These are phyloP conservation scores for Hirtodrosophila cameraria DNA, from an alignment of 2,888 invertebrate genomes.

Conservation along the genomic window DNA sequence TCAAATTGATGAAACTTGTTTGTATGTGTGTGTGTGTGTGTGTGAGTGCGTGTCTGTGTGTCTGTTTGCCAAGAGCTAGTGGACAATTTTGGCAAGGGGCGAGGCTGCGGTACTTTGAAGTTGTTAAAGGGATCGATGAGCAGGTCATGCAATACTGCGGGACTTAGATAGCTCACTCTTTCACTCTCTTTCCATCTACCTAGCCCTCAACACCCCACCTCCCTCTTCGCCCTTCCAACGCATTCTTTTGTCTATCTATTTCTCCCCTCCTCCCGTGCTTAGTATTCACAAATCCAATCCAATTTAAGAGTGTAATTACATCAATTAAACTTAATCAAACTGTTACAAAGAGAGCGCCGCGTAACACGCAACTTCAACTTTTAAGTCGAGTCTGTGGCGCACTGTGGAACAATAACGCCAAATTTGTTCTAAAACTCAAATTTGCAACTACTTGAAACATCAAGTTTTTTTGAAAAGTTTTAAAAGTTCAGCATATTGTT, in stretches of 20 bases:
- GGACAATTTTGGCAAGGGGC: slow-evolving; percentile 11
- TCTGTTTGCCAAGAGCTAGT: slow-evolving; percentile 22
- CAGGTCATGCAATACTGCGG: slow-evolving; percentile 26
- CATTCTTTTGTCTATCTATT: no score
- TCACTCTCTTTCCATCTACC: not conserved
- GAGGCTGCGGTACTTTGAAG: slow-evolving; percentile 56
- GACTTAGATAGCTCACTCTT: slow-evolving; percentile 19
- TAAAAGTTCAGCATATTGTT: no score
- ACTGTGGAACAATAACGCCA: slow-evolving; percentile 26
- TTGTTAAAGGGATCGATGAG: slow-evolving; percentile 69
- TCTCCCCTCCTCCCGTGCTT: slow-evolving; percentile 26
- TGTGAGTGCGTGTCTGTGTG: not conserved
- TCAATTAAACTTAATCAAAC: slow-evolving; percentile 81
- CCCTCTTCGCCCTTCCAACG: not conserved
- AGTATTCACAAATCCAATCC: slow-evolving; percentile 78
- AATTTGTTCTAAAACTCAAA: no score
- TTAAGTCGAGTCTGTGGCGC: slow-evolving; percentile 32
- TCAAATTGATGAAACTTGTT: slow-evolving; percentile 74
- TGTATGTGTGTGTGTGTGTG: slow-evolving; percentile 11
- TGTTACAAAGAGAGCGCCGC: slow-evolving; percentile 68
- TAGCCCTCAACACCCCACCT: not conserved
- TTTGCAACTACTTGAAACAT: no score
- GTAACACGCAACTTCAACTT: slow-evolving; percentile 59
- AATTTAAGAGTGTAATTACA: slow-evolving; percentile 79
- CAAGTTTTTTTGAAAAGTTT: no score